A percentile compares a stretch with the other conserved stretches of the same genome.
phyloP scores from a whole-genome alignment of 2,113 vertebrate genomes.

The Phocoena sinus region DNA sequence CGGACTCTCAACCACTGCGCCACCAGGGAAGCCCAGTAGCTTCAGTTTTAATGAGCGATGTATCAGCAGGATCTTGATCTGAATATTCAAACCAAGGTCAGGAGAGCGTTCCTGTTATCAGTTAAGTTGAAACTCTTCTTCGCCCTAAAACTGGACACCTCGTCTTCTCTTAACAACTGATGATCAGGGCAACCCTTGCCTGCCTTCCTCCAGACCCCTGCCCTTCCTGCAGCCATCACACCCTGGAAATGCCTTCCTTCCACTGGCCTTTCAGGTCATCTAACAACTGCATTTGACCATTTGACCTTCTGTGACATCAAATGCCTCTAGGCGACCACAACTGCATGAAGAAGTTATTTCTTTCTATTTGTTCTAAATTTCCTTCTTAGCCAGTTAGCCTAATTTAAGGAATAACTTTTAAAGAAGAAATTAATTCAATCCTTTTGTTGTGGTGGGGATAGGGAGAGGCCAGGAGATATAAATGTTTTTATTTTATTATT shows the following conservation, averaged over 20 bases:
- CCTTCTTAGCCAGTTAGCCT: not conserved
- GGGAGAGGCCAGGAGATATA: not conserved
- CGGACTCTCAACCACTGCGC: too few relatives aligned
- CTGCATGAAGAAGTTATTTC: slow-evolving; percentile 2
- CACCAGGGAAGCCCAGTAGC: not conserved
- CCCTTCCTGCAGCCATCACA: not conserved
- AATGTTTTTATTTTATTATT: not conserved
- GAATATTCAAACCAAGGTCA: not conserved
- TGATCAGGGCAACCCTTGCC: not conserved
- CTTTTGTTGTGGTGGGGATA: not conserved
- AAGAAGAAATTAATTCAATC: not conserved
- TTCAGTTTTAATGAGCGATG: not conserved
- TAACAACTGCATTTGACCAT: not conserved
- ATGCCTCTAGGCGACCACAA: slow-evolving; percentile 42
- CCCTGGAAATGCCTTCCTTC: not conserved
- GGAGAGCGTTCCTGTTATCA: not conserved
- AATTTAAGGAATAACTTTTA: not conserved
- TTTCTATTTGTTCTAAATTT: slow-evolving; percentile 39
- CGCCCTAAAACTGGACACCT: not conserved
- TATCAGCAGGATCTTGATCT: not conserved
- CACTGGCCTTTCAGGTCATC: not conserved
- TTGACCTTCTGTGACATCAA: slow-evolving; percentile 25
- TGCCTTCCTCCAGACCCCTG: not conserved
- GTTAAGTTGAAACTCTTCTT: not conserved
- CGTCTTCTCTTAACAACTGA: not conserved